Evolutionary conservation across 2,113 vertebrate genomes (phyloP).

Genomic region (Gobius niger): DNA sequence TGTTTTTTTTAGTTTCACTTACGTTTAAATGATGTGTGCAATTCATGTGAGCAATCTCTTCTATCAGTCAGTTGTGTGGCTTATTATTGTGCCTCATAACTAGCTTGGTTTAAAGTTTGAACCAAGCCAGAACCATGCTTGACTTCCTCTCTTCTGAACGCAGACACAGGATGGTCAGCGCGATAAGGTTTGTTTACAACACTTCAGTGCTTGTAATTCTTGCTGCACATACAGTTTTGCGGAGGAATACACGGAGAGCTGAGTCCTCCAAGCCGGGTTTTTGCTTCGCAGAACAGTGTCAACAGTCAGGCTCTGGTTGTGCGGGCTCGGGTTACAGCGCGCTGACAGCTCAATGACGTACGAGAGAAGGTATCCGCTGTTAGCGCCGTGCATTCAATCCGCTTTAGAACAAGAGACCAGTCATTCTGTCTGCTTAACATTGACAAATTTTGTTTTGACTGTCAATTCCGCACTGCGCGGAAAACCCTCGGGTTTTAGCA

Average conservation of each 20-base stretch:
- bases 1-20: neutral
- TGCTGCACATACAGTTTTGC: conserved; percentile 2
- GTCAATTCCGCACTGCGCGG: neutral
- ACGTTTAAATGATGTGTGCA: neutral
- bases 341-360: conserved; percentile 46
- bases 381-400: conserved; percentile 28
- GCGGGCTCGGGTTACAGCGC: conserved; percentile 18
- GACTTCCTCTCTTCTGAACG: neutral
- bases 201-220: neutral
- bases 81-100: neutral
- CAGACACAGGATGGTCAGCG: neutral
- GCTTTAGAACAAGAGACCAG: neutral
- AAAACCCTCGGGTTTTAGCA: neutral
- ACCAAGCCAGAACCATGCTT: neutral
- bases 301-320: conserved; percentile 19
- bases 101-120: neutral
- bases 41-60: neutral
- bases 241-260: conserved; percentile 17
- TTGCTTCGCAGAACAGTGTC: conserved; percentile 19
- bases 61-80: neutral
- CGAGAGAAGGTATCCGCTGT: conserved; percentile 39
- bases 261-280: conserved; percentile 8
- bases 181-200: neutral
- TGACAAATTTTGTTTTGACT: neutral
- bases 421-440: conserved; percentile 18